These are phyloP conservation scores for Ginglymostoma cirratum DNA, from an alignment of 2,113 vertebrate genomes.

Conservation along the genomic window DNA sequence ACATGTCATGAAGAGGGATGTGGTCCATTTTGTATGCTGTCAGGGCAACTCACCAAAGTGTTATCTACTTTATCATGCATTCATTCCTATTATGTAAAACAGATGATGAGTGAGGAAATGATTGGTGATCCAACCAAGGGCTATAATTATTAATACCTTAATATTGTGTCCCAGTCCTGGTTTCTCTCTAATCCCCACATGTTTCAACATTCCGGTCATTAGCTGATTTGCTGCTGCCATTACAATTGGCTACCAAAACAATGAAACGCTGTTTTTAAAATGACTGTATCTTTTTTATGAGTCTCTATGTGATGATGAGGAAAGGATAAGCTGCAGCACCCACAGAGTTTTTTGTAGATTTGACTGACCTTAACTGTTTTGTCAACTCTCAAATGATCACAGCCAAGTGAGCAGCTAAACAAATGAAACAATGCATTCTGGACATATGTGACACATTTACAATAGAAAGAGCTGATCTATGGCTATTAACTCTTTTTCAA, in stretches of 20 bases:
- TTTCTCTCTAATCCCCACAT: background rate
- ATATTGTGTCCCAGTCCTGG: background rate
- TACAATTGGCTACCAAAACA: background rate
- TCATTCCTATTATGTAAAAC: background rate
- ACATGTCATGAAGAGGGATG: background rate
- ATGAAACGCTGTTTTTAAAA: background rate
- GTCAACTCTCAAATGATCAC: background rate
- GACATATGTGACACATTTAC: background rate
- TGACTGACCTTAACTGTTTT: background rate
- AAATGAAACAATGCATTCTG: background rate
- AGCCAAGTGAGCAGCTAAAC: background rate
- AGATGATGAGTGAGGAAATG: background rate
- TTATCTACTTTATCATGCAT: background rate
- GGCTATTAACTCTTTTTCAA: background rate
- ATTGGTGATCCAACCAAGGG: background rate
- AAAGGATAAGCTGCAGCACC: background rate
- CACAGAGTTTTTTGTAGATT: background rate
- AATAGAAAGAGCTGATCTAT: background rate
- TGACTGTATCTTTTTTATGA: background rate
- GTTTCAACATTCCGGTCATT: background rate
- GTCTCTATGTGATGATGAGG: background rate
- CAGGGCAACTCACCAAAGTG: background rate
- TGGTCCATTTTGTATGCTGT: background rate
- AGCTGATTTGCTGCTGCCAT: background rate
- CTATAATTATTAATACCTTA: background rate